Evolutionary conservation across 2,888 invertebrate species (phyloP).

Genomic region (Cristatella mucedo): DNA sequence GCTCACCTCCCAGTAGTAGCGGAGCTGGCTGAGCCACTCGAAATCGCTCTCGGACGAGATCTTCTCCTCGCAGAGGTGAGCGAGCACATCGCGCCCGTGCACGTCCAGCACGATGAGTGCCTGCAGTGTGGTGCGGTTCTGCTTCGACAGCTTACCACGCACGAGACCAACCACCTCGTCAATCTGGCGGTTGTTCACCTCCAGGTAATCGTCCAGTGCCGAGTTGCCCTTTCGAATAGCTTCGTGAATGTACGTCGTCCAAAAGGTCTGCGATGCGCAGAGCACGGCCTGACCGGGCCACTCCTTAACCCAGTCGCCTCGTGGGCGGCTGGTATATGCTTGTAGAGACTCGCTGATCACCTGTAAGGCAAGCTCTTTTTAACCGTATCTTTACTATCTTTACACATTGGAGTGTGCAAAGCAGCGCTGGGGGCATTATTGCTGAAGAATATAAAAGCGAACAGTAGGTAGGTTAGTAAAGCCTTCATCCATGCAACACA

Average conservation of each 20-base stretch:
- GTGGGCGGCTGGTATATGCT: constrained; percentile 48
- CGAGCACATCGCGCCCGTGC: constrained; percentile 39
- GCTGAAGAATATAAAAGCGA: no score
- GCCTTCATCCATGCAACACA: no score
- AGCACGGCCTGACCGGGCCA: constrained; percentile 43
- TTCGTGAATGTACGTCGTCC: constrained; percentile 37
- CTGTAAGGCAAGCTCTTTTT: constrained; percentile 21
- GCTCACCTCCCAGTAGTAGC: constrained; percentile 41
- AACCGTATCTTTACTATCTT: no score
- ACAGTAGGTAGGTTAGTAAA: no score
- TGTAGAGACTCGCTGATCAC: constrained; percentile 50
- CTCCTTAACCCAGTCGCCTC: constrained; percentile 38
- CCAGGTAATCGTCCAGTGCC: constrained; percentile 48
- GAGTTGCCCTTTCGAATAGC: constrained; percentile 24
- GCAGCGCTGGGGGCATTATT: no score
- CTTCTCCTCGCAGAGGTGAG: constrained; percentile 22
- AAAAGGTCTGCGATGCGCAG: constrained; percentile 34
- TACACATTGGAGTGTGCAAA: no score
- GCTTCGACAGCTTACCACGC: constrained; percentile 40
- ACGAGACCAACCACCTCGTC: constrained; percentile 67
- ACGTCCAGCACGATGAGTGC: constrained; percentile 74
- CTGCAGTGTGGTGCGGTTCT: constrained; percentile 38
- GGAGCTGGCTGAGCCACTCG: constrained; percentile 39
- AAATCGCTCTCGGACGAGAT: constrained; percentile 38
- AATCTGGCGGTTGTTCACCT: constrained; percentile 42